Base-by-base conservation (phyloP, 1,140 invertebrate genomes). In the Drosophila truncata region DNA sequence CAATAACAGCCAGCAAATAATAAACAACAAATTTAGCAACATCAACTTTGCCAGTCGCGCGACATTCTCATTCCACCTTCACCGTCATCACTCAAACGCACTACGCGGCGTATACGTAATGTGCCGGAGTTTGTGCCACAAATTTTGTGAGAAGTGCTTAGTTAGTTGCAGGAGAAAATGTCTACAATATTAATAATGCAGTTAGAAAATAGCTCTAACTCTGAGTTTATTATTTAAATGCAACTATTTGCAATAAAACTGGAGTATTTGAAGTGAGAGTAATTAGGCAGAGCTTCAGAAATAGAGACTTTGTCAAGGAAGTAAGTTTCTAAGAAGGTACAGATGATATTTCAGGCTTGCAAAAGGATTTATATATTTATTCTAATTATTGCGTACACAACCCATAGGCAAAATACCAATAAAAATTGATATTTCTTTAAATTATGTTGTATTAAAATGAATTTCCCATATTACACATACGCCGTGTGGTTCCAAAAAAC, bases 11-110 rank as follows among this genome's bases (percentile, higher is more conserved):
- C 57, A 75, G 44, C 47, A 63, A 72, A 72, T 72, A 80, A 87
- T 80, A 82, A 87, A 73, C 67, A 81, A 67, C 66, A 73, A 77
- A 86, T 86, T 85, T 78, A 49, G 67, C 57, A 62, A 65, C 69
- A 60, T 78, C 69, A 74, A 70, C 60, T 80, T 81, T 64, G 27
- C 35, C 44, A 47, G 33, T 37, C 49, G 60, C 29, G 62, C 16
- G 16, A 55, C 49, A 63, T 44, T 52, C 46, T 62, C 60, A 55
- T 47, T 23, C 61, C 44, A 16, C 10, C 31, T 57, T 1, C 1
- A 13, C 16, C 25, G 25, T 42, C 49, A 33, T 42, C 39, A 23
- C 25, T 46, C 57, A 41, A 58, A 18, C 59, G 72, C 54, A 80
- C 41, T 31, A 73, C 78, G 60, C 41, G 64, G 57, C 81, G 71